A percentile compares a stretch with the other conserved stretches of the same genome.
Conservation (phyloP, 2,797 vertebrate genomes). For the Enteromius radiatus region DNA sequence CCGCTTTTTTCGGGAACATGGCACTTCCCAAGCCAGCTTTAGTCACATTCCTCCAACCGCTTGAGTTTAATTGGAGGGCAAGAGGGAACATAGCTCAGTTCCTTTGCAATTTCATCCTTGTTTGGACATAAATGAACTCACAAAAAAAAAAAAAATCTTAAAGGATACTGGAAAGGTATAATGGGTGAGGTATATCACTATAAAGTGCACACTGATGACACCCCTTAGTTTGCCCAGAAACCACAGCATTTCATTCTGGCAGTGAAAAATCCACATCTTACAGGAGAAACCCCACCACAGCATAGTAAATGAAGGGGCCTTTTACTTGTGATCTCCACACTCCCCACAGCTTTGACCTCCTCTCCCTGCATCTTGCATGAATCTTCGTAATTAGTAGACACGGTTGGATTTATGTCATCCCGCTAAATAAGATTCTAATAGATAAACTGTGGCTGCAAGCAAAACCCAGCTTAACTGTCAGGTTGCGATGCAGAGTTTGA, state of each 20-base stretch:
- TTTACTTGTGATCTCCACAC: conserved; percentile 76
- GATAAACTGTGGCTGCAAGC: conserved; percentile 64
- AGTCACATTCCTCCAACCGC: conserved; percentile 54
- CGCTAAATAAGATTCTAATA: conserved; percentile 71
- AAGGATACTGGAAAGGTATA: conserved; percentile 70
- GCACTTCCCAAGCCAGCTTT: conserved; percentile 65
- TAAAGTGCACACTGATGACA: conserved; percentile 78
- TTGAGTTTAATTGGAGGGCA: conserved; percentile 64
- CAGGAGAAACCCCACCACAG: conserved; percentile 70
- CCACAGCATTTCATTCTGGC: conserved; percentile 75
- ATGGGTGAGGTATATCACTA: conserved; percentile 77
- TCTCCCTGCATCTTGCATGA: conserved; percentile 68
- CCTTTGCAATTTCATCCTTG: conserved; percentile 59
- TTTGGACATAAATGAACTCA: conserved; percentile 57
- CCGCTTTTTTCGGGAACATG: conserved; percentile 53
- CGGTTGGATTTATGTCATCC: conserved; percentile 65
- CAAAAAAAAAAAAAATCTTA: conserved; percentile 70
- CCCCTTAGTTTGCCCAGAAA: conserved; percentile 75
- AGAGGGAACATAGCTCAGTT: conserved; percentile 70
- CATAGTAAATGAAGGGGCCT: conserved; percentile 71
- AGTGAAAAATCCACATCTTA: conserved; percentile 80
- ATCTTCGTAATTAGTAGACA: conserved; percentile 77
- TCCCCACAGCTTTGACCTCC: conserved; percentile 76
- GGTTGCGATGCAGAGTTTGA: conserved; percentile 28
- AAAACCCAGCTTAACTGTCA: conserved; percentile 37